These are phyloP conservation scores for Lindbergichthys nudifrons DNA, from an alignment of 2,797 vertebrate genomes.

Conservation along the genomic window DNA sequence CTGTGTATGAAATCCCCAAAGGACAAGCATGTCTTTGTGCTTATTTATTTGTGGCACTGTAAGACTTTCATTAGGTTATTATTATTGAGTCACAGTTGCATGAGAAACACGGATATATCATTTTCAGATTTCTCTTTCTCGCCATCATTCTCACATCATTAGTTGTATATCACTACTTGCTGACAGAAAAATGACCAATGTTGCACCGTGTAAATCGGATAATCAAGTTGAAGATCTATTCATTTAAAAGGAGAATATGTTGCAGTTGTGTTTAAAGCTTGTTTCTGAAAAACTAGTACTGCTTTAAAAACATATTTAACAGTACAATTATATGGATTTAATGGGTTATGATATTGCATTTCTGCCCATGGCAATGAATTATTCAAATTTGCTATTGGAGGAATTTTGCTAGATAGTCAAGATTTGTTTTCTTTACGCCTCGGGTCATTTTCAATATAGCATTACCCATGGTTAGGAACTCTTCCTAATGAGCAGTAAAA, in stretches of 20 bases:
- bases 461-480: slow-evolving; percentile 1
- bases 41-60: slow-evolving; percentile 4
- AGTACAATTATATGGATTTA: background rate
- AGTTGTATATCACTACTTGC: background rate
- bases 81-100: slow-evolving; percentile 10
- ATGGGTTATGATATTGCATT: slow-evolving; percentile 11
- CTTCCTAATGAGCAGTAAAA: background rate
- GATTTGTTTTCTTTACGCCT: background rate
- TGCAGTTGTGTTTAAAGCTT: background rate
- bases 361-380: background rate
- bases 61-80: background rate
- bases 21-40: slow-evolving; percentile 1
- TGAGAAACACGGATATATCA: background rate
- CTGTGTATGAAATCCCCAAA: slow-evolving; percentile 20
- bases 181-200: background rate
- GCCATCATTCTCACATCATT: background rate
- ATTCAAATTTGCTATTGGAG: background rate
- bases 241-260: background rate
- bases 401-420: background rate
- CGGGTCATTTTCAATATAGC: background rate
- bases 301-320: background rate
- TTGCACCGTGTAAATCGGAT: background rate
- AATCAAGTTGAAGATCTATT: background rate
- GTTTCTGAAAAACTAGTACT: background rate
- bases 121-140: background rate